Evolutionary conservation across 2,113 vertebrate species (phyloP), one percentile per base, ranked within the genome.

Genomic region (Cathartes aura): DNA sequence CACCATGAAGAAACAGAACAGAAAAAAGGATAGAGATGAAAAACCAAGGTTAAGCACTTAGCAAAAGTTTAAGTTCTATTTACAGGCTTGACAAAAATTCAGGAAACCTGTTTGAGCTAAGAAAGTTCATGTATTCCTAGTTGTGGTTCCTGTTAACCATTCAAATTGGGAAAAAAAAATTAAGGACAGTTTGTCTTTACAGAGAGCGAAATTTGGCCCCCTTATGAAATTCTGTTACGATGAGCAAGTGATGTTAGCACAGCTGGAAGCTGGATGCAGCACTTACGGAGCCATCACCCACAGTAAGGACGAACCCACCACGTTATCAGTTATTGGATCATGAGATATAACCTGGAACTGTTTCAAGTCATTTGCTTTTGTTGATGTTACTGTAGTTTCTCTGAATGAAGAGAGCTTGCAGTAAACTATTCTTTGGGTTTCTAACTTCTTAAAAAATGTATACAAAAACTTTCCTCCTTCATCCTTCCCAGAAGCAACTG

Each of bases 241-340:
- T 38, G 24, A 48, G 12, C 17, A 63, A 82, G 22, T 76, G 40
- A 42, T 30, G 29, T 56, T 34, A 78, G 16, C 27, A 15, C 47
- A 83, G 27, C 53, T 47, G 50, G 58, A 56, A 73, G 42, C 42
- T 66, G 58, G 32, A 38, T 11, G 8, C 23, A 47, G 29, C 32
- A n/a, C n/a, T 66, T 71, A 26, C 0, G 0, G 42, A 60, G 58
- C 32, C 24, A 15, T 18, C 55, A 34, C 4, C 7, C 48, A 11
- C 5, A 30, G 8, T 22, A 42, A 78, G 66, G 72, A 43, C 0
- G 0, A 14, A 55, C 6, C 4, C 1, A 3, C 5, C 11, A 30
- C 0, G 0, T 70, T 40, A 32, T 32, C 67, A 0, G 0, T 47
- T 64, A 34, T 3, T 1, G 1, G 11, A 50, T 66, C 19, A 7